Conservation (phyloP, 2,113 vertebrate species). For the Larimichthys crocea region DNA sequence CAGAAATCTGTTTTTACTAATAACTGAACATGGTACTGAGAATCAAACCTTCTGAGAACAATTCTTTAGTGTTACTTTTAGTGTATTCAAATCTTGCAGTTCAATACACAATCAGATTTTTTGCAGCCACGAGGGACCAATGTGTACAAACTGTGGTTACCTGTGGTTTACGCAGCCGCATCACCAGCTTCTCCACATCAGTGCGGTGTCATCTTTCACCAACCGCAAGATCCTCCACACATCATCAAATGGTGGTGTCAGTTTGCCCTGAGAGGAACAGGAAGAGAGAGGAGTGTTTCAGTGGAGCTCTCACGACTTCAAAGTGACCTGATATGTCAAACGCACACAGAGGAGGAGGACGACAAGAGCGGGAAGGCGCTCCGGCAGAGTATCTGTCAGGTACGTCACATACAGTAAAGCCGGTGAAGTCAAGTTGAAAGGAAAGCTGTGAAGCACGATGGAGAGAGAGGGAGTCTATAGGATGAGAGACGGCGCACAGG, state of each 20-base stretch:
- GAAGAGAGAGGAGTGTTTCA: conserved; percentile 28
- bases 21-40: background rate
- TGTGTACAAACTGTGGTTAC: conserved; percentile 50
- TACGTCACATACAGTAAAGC: conserved; percentile 25
- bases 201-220: conserved; percentile 39
- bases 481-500: background rate
- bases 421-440: conserved; percentile 34
- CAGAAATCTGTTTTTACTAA: background rate
- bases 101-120: background rate
- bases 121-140: background rate
- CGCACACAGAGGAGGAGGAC: conserved; percentile 20
- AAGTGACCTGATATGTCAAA: conserved; percentile 57
- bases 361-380: conserved; percentile 8
- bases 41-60: background rate
- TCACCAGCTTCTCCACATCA: conserved; percentile 71
- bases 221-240: conserved; percentile 53
- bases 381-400: conserved; percentile 35
- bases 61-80: background rate
- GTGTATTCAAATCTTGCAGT: background rate
- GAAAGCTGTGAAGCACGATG: conserved; percentile 11
- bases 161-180: conserved; percentile 63
- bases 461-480: conserved; percentile 13
- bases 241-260: conserved; percentile 39
- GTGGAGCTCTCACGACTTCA: conserved; percentile 54
- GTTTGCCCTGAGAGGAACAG: conserved; percentile 52